Evolutionary conservation across 2,113 vertebrate species (phyloP).

Genomic region (Myotis lucifugus): DNA sequence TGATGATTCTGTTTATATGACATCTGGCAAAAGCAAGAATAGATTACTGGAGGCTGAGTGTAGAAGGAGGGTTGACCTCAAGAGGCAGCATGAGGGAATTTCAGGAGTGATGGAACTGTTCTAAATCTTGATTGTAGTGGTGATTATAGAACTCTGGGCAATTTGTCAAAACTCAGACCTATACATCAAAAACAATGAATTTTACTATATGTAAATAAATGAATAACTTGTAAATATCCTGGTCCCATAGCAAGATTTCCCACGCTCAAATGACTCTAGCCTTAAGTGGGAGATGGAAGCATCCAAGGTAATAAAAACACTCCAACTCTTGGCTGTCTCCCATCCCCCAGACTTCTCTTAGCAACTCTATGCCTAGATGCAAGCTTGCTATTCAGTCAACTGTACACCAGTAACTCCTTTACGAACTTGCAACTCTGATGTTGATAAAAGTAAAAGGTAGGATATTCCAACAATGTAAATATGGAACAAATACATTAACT

Average conservation of each 20-base stretch:
- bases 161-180: slow-evolving; percentile 8
- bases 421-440: neutral
- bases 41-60: neutral
- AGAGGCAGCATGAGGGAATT: neutral
- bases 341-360: too few species aligned
- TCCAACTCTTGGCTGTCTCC: neutral
- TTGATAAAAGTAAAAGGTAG: neutral
- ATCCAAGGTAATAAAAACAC: neutral
- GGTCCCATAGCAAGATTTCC: slow-evolving; percentile 9
- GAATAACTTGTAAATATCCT: neutral
- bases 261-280: neutral
- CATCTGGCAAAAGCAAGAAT: neutral
- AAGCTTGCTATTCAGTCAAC: neutral
- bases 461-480: neutral
- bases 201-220: neutral
- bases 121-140: neutral
- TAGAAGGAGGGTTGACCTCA: neutral
- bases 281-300: neutral
- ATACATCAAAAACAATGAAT: neutral
- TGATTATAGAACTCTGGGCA: neutral
- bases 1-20: neutral
- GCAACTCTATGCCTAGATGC: neutral
- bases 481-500: neutral
- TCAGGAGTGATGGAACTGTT: neutral
- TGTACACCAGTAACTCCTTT: neutral